A percentile compares a stretch with the other conserved stretches of the same genome.
Evolutionary conservation across 2,797 vertebrate species (phyloP).

Genomic region (Sitta carolinensis): DNA sequence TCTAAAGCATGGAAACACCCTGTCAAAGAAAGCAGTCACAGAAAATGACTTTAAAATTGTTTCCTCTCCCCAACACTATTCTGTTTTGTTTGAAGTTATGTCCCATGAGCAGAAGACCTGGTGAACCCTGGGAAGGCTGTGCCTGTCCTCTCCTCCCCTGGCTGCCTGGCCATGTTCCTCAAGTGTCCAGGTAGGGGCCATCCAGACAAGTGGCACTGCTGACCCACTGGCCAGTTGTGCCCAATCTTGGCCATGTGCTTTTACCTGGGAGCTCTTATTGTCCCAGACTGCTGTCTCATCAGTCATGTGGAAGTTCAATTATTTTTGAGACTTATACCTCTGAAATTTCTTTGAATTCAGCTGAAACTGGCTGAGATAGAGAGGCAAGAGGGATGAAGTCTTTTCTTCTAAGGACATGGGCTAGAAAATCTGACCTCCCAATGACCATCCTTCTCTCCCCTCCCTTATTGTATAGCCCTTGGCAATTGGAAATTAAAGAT

Average conservation of each 20-base stretch:
- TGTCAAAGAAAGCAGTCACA: not conserved
- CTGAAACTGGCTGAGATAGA: not conserved
- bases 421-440: not conserved
- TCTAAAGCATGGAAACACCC: not conserved
- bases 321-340: not conserved
- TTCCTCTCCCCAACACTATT: not conserved
- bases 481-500: not conserved
- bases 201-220: fast-evolving
- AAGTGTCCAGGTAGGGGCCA: not conserved
- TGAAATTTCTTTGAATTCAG: not conserved
- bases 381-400: not conserved
- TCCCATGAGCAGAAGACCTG: not conserved
- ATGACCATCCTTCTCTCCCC: not conserved
- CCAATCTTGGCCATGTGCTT: fast-evolving
- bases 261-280: not conserved
- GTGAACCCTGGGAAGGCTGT: not conserved
- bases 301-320: not conserved
- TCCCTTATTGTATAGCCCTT: not conserved
- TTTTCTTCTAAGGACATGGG: not conserved
- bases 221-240: not conserved
- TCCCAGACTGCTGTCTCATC: not conserved
- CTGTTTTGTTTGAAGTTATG: not conserved
- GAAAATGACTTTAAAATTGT: not conserved
- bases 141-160: not conserved
- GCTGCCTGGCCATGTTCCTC: not conserved